A percentile compares a stretch with the other conserved stretches of the same genome.
phyloP scores from a whole-genome alignment of 2,888 invertebrate genomes.

The Tenthredo livida region DNA sequence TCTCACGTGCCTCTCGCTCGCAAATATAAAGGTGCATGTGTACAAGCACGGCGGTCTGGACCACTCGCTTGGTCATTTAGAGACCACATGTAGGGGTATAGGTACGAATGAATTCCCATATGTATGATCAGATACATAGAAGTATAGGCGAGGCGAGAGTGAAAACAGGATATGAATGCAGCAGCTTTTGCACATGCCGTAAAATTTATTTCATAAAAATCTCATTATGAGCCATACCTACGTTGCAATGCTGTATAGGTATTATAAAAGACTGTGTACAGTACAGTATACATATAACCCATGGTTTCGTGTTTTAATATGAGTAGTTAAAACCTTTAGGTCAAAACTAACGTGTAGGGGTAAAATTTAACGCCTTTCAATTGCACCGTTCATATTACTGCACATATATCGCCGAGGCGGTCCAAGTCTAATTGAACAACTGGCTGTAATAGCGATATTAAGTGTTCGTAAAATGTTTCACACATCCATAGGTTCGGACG shows the following conservation, averaged over 20 bases:
- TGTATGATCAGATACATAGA: constrained; percentile 4
- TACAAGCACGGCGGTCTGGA: constrained; percentile 7
- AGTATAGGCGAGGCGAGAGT: constrained; percentile 9
- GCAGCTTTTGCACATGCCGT: constrained; percentile 36
- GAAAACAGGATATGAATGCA: constrained; percentile 45
- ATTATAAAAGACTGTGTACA: neutral
- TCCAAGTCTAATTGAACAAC: neutral
- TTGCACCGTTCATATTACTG: neutral
- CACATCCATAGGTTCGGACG: neutral
- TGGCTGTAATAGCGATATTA: neutral
- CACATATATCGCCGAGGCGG: neutral
- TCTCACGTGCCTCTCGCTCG: constrained; percentile 32
- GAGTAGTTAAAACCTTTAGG: neutral
- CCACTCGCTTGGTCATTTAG: constrained; percentile 2
- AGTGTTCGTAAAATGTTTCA: neutral
- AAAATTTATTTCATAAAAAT: constrained; percentile 23
- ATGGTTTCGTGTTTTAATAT: neutral
- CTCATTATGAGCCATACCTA: neutral
- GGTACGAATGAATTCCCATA: neutral
- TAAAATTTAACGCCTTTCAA: constrained; percentile 4
- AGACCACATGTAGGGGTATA: neutral
- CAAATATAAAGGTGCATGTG: constrained; percentile 1
- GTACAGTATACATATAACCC: neutral
- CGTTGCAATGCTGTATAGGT: neutral
- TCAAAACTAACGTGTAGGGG: neutral